phyloP scores from a whole-genome alignment of 2,888 invertebrate species.

The Spicauda simplicius region DNA sequence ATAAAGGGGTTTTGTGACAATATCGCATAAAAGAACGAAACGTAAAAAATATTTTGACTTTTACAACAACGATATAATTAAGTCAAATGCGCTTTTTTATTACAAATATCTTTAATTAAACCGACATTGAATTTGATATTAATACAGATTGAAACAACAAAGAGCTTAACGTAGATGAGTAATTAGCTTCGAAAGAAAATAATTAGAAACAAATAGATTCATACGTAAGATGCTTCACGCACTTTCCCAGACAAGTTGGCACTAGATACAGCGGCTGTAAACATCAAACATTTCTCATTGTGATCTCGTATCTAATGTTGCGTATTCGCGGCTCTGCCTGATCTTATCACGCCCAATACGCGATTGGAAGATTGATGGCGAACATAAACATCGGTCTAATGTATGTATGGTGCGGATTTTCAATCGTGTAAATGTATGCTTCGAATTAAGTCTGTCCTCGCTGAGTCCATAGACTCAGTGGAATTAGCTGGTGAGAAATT shows the following conservation, averaged over 20 bases:
- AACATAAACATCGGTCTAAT: constrained; percentile 27
- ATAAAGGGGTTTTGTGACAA: no score
- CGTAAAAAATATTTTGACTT: no score
- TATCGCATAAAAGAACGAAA: no score
- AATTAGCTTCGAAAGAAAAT: no score
- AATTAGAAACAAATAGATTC: no score
- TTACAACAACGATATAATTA: no score
- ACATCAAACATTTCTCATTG: constrained; percentile 32
- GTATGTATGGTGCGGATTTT: constrained; percentile 7
- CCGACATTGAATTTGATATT: no score
- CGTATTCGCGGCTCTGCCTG: constrained; percentile 31
- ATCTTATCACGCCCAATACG: constrained; percentile 34
- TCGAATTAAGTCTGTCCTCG: constrained; percentile 53
- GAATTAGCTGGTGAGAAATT: no score
- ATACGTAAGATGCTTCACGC: background rate
- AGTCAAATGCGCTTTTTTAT: no score
- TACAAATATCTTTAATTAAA: no score
- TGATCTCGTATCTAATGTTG: constrained; percentile 27
- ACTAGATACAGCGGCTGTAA: constrained; percentile 13
- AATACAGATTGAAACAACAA: no score
- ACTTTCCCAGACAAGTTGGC: constrained; percentile 11
- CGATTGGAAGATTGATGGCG: constrained; percentile 35
- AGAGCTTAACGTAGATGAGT: no score
- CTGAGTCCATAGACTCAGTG: constrained; percentile 86
- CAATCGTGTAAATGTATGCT: background rate